Evolutionary conservation across 2,888 invertebrate genomes (phyloP).

Genomic region (Drosophila nigricruria): DNA sequence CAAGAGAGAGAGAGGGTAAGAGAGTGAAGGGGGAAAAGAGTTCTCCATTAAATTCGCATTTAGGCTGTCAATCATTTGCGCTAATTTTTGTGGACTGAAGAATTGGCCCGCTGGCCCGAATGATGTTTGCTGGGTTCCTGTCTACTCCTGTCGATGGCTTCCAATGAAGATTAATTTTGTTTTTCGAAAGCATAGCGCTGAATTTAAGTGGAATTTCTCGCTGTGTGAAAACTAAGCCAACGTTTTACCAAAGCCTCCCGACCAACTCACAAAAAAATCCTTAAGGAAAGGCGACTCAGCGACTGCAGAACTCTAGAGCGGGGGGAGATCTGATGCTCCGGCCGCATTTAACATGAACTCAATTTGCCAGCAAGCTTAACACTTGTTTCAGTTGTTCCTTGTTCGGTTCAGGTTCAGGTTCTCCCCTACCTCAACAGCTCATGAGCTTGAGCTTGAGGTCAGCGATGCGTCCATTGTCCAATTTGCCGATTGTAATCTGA

Average conservation of each 20-base stretch:
- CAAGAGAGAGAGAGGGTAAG: not conserved
- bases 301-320: not conserved
- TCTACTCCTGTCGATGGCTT: slow-evolving; percentile 77
- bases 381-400: slow-evolving; percentile 64
- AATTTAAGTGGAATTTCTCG: slow-evolving; percentile 67
- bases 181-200: slow-evolving; percentile 61
- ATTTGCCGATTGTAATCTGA: slow-evolving; percentile 73
- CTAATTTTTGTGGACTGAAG: slow-evolving; percentile 71
- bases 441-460: slow-evolving; percentile 46
- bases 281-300: not conserved
- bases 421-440: slow-evolving; percentile 25
- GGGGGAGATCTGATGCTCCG: slow-evolving; percentile 43
- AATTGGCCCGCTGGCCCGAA: slow-evolving; percentile 39
- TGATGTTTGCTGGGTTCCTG: slow-evolving; percentile 24
- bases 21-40: slow-evolving; percentile 33
- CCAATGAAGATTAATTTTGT: slow-evolving; percentile 80
- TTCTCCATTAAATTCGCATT: slow-evolving; percentile 84
- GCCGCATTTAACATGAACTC: slow-evolving; percentile 66
- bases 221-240: slow-evolving; percentile 65
- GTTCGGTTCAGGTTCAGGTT: slow-evolving; percentile 5
- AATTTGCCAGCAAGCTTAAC: slow-evolving; percentile 78
- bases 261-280: slow-evolving; percentile 2
- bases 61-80: slow-evolving; percentile 84
- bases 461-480: slow-evolving; percentile 51
- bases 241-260: slow-evolving; percentile 20